phyloP scores from a whole-genome alignment of 2,888 invertebrate genomes.

The Apamea anceps region DNA sequence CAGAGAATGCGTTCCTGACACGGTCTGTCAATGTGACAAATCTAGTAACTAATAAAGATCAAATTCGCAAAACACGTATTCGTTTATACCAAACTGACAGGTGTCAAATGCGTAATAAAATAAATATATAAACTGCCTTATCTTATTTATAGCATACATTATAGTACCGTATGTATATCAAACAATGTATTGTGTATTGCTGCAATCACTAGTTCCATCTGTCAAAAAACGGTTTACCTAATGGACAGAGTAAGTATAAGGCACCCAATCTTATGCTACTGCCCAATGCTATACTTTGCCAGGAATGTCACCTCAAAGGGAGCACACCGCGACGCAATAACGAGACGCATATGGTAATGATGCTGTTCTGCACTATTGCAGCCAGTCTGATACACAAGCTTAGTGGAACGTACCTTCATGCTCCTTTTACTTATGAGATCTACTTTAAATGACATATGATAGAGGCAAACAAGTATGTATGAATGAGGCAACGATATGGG shows the following conservation, averaged over 20 bases:
- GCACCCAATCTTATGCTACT: background rate
- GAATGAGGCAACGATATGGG: background rate
- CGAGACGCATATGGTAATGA: conserved; percentile 17
- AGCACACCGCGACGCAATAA: conserved; percentile 1
- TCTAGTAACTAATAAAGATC: too few species aligned
- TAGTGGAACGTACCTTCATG: conserved; percentile 46
- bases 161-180: too few species aligned
- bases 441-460: too few species aligned
- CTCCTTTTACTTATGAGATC: conserved; percentile 32
- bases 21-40: too few species aligned
- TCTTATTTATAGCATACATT: too few species aligned
- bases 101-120: background rate
- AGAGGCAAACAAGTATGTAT: background rate
- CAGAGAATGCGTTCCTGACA: too few species aligned
- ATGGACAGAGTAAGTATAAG: background rate
- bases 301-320: background rate
- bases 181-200: too few species aligned
- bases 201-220: too few species aligned
- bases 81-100: background rate
- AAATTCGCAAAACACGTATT: background rate
- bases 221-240: too few species aligned
- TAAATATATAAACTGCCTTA: too few species aligned
- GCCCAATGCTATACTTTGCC: background rate
- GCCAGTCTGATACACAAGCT: conserved; percentile 29
- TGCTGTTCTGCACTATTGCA: conserved; percentile 42